A percentile compares a stretch with the other conserved stretches of the same genome.
Evolutionary conservation across 2,888 invertebrate species (phyloP).

Genomic region (Galerucella nymphaeae): DNA sequence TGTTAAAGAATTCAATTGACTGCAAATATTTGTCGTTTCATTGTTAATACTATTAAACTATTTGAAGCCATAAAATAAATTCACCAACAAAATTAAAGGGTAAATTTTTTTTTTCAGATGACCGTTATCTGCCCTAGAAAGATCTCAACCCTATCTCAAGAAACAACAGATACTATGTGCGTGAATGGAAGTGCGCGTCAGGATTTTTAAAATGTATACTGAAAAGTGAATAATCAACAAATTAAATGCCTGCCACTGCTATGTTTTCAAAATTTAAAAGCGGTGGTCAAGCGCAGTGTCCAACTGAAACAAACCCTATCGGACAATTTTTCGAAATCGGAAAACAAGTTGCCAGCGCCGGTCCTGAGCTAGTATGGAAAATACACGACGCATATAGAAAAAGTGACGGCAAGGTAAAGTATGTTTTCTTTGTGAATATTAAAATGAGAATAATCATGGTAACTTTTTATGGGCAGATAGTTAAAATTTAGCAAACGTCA

Average conservation of each 20-base stretch:
- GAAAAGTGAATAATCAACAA: slow-evolving; percentile 13
- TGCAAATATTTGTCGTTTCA: no score
- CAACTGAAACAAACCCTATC: slow-evolving; percentile 84
- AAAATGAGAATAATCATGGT: not conserved
- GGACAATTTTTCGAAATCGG: slow-evolving; percentile 89
- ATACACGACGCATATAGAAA: slow-evolving; percentile 91
- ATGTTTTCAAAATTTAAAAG: slow-evolving; percentile 83
- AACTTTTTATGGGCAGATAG: not conserved
- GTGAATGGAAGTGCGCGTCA: not conserved
- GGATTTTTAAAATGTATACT: not conserved
- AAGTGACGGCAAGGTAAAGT: slow-evolving; percentile 86
- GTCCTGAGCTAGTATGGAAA: slow-evolving; percentile 92
- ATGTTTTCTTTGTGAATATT: not conserved
- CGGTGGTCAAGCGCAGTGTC: slow-evolving; percentile 67
- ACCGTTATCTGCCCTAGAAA: not conserved
- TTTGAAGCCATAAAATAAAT: no score
- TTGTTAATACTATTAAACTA: no score
- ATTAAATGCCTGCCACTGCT: slow-evolving; percentile 65
- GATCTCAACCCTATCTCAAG: not conserved
- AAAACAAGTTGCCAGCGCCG: slow-evolving; percentile 82
- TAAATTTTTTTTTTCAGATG: slow-evolving; percentile 8
- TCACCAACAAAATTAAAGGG: no score
- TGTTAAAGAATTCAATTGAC: no score
- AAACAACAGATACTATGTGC: not conserved
- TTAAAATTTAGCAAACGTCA: no score